Evolutionary conservation across 2,113 vertebrate species (phyloP), one percentile per base, ranked within the genome.

Genomic region (Solea senegalensis): DNA sequence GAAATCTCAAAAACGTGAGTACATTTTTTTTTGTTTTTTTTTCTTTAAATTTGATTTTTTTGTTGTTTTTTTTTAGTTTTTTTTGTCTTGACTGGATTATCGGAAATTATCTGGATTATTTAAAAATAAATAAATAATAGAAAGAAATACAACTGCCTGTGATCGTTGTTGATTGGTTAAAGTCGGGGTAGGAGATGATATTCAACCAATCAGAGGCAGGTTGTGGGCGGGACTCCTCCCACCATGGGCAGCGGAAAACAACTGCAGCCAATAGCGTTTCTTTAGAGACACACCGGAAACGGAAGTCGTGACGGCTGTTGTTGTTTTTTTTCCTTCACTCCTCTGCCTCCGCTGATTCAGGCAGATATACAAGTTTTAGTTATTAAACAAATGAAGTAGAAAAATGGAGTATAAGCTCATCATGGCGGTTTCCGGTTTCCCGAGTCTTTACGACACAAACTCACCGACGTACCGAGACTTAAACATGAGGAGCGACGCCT

Each of bases 371-470:
- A 12, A 58, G 14, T 26, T 13, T 8, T 1, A 48, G 45, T 13
- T 5, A 5, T 13, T 13, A 13, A 2, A 48, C 12, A 14, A 13
- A 0, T 1, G 8, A 1, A 15, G 21, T 21, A 21, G 3, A 28
- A 15, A 7, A 3, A 86, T 86, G 84, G 84, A 86, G 67, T 83
- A 70, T 3, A 75, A 80, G 8, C 81, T 86, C 13, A 86, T 86
- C 68, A 48, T 77, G 74, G 84, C 84, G 0, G 84, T 86, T 0
- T 81, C 84, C 49, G 34, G 81, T 0, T 86, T 83, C 71, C 81
- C 81, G 16, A 72, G 81, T 15, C 81, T 86, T 1, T 86, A 76
- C 53, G 84, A 86, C 74, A 45, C 44, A 0, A 69, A 12, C 56
- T 81, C 51, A 0, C 64, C 55, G 52, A 81, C 64, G 3, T 86